Conservation (phyloP, 2,888 invertebrate species). For the Ypsolopha scabrella region DNA sequence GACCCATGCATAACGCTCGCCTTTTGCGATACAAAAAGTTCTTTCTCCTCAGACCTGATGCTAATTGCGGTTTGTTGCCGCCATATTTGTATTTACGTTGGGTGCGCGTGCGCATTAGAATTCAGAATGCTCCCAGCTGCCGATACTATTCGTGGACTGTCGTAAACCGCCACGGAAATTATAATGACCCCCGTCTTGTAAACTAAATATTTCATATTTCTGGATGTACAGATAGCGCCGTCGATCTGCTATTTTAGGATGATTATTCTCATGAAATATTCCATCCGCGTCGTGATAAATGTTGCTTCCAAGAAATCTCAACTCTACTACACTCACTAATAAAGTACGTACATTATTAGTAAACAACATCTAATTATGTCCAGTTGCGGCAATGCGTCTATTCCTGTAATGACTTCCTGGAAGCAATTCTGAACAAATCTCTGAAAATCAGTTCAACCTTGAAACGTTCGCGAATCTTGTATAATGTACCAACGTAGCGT, state of each 20-base stretch:
- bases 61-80: conserved; percentile 56
- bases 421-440: neutral
- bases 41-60: conserved; percentile 29
- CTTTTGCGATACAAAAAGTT: conserved; percentile 27
- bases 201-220: neutral
- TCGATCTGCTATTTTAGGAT: neutral
- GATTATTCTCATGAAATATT: neutral
- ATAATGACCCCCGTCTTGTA: conserved; percentile 15
- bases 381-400: neutral
- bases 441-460: conserved; percentile 43
- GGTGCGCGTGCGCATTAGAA: conserved; percentile 39
- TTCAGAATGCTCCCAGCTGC: conserved; percentile 41
- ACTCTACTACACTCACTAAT: neutral
- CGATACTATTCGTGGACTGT: conserved; percentile 26
- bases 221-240: neutral
- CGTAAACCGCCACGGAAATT: conserved; percentile 27
- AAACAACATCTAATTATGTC: conserved; percentile 1
- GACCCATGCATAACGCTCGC: conserved; percentile 7
- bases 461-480: conserved; percentile 38
- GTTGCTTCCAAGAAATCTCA: neutral
- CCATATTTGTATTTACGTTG: conserved; percentile 48
- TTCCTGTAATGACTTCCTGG: conserved; percentile 4
- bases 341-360: neutral
- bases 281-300: neutral
- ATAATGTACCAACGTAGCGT: conserved; percentile 15